phyloP scores from a whole-genome alignment of 1,140 invertebrate species.

The Heterodera schachtii region DNA sequence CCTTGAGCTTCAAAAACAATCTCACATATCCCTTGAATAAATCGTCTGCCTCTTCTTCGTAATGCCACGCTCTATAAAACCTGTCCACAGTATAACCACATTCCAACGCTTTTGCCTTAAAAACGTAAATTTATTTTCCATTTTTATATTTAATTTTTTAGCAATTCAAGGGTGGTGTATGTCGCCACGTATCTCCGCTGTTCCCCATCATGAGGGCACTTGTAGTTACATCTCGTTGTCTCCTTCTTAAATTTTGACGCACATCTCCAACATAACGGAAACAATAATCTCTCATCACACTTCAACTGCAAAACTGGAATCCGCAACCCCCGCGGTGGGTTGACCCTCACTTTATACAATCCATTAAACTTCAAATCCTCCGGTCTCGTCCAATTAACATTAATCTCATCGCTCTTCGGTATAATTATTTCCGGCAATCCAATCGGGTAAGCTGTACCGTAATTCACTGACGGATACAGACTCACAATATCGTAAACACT shows the following conservation, averaged over 20 bases:
- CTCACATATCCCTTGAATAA: neutral
- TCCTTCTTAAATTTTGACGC: neutral
- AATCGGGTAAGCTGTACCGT: neutral
- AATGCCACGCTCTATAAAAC: neutral
- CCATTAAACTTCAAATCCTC: slow-evolving; percentile 2
- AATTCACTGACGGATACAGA: neutral
- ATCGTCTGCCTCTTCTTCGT: neutral
- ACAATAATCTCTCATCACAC: neutral
- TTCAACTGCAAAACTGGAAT: neutral
- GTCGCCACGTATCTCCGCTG: neutral
- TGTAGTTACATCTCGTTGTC: neutral
- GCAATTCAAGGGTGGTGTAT: neutral
- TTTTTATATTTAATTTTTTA: neutral
- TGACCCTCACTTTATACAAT: neutral
- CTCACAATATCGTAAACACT: neutral
- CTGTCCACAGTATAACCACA: neutral
- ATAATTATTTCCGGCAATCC: neutral
- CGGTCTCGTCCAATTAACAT: neutral
- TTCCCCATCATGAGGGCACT: neutral
- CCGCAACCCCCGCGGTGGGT: neutral
- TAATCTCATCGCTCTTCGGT: neutral
- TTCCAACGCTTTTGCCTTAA: slow-evolving; percentile 1
- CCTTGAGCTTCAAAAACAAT: neutral
- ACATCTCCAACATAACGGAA: neutral
- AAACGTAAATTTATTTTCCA: neutral